Conservation (phyloP, 2,113 vertebrate genomes). For the Bos indicus region DNA sequence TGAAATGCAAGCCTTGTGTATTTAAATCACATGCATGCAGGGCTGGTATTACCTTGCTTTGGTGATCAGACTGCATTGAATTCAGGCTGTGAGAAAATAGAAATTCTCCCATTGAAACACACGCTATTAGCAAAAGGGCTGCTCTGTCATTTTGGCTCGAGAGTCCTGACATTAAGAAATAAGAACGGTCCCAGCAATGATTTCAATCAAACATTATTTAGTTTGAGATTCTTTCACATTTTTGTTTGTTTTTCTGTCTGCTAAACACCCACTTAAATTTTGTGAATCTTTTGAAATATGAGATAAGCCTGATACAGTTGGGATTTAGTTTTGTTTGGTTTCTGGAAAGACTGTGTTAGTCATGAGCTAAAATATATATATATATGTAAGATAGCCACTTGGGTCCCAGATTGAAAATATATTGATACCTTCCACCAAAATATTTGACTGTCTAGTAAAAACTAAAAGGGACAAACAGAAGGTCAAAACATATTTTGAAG, state of each 20-base stretch:
- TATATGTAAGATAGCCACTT: neutral
- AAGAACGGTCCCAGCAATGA: neutral
- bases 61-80: slow-evolving; percentile 26
- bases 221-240: neutral
- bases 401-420: neutral
- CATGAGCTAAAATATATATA: neutral
- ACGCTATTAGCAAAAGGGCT: neutral
- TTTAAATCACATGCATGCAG: slow-evolving; percentile 46
- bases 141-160: neutral
- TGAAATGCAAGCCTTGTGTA: slow-evolving; percentile 42
- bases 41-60: slow-evolving; percentile 23
- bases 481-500: neutral
- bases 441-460: neutral
- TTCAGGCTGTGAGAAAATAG: slow-evolving; percentile 17
- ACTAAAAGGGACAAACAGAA: neutral
- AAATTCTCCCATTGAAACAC: slow-evolving; percentile 2
- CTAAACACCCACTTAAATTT: neutral
- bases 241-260: neutral
- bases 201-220: slow-evolving; percentile 1
- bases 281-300: neutral
- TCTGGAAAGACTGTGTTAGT: neutral
- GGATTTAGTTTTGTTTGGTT: neutral
- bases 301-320: neutral
- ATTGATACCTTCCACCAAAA: slow-evolving; percentile 5
- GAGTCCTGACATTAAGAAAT: neutral